Evolutionary conservation across 1,140 invertebrate genomes (phyloP).

Genomic region (Drosophila sp.): DNA sequence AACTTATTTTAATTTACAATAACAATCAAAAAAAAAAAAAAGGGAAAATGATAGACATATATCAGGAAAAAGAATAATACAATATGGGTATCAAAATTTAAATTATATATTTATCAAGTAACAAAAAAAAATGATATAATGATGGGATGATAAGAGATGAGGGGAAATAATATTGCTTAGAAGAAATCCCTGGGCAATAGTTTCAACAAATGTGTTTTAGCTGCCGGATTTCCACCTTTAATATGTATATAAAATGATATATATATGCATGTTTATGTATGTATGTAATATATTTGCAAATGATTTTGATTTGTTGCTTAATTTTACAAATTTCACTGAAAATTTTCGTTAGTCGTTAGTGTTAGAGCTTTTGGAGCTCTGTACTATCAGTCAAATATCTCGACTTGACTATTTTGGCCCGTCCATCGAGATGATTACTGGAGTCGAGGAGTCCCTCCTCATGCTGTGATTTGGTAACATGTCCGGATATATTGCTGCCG

Average conservation of each 20-base stretch:
- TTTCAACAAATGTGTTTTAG: neutral
- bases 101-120: neutral
- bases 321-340: conserved; percentile 60
- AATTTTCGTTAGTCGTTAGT: conserved; percentile 44
- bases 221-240: neutral
- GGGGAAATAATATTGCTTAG: neutral
- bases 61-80: conserved; percentile 17
- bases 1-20: conserved; percentile 42
- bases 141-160: neutral
- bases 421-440: conserved; percentile 51
- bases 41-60: conserved; percentile 11
- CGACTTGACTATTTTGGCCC: conserved; percentile 65
- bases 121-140: neutral
- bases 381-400: conserved; percentile 71
- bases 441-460: conserved; percentile 68
- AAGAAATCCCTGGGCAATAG: neutral
- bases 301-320: conserved; percentile 28
- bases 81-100: neutral
- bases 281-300: conserved; percentile 7
- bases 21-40: conserved; percentile 20
- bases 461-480: conserved; percentile 46
- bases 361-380: conserved; percentile 76
- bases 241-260: conserved; percentile 6
- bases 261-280: neutral
- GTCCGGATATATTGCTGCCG: conserved; percentile 19